Base-by-base conservation (phyloP, 2,113 vertebrate genomes). In the Recurvirostra avosetta region DNA sequence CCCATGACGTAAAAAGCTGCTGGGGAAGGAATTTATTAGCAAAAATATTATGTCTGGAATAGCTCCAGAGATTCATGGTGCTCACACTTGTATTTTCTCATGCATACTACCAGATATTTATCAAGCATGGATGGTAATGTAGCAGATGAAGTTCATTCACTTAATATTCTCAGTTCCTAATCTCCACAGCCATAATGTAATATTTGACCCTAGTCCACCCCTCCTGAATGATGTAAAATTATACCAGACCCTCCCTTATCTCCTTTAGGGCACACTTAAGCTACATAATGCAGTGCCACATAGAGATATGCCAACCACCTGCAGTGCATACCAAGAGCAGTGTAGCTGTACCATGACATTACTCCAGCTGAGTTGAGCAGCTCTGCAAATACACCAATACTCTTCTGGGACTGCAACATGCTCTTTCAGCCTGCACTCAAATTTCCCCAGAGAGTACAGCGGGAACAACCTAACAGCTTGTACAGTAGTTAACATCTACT, bases 41-140 rank as follows among this genome's bases (percentile, higher is more conserved):
- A 71, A 91, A 89, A 90, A 43, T 77, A 74, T 55, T n/a, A 55
- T 66, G 47, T 23, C 63, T 96, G 63, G 47, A 84, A 77, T 23
- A 78, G 9, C 12, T 81, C 47, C 32, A 92, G 80, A 67, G 25
- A 67, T 40, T 43, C n/a, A 45, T 43, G 16, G n/a, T 71, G 38
- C 13, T 82, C 23, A 27, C 52, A 43, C 8, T 65, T 68, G 2
- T 56, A 65, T 74, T 80, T 86, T 43, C 27, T 50, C 32, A 38
- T 22, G 6, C 58, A 40, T 56, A 41, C 3, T 55, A n/a, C 20
- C 13, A 52, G n/a, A 15, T 63, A 88, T 50, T 87, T 74, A 50
- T 71, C 61, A 87, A 63, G n/a, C 38, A n/a, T 38, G 19, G n/a
- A 58, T 52, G 8, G 8, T 34, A 93, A 59, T 21, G 7, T 20